Evolutionary conservation across 2,888 invertebrate genomes (phyloP).

Genomic region (Poecilobothrus nobilitatus): DNA sequence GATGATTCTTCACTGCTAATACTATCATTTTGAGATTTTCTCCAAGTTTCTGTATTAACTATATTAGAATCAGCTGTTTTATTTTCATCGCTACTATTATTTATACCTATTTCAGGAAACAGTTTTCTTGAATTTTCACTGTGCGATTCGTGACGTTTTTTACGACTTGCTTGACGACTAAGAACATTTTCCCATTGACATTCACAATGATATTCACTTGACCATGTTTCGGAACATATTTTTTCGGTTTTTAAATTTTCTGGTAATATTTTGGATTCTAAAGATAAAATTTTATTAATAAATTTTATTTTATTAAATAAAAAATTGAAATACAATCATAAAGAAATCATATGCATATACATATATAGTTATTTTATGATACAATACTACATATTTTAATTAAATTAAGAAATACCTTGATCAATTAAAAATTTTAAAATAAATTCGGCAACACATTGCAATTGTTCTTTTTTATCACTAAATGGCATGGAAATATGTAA

Average conservation of each 20-base stretch:
- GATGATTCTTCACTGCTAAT: conserved; percentile 15
- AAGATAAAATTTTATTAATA: neutral
- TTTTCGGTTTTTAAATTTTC: conserved; percentile 50
- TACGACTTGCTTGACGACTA: conserved; percentile 41
- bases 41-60: conserved; percentile 6
- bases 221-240: conserved; percentile 53
- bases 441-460: conserved; percentile 44
- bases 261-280: conserved; percentile 32
- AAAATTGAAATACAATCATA: conserved; percentile 3
- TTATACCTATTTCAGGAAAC: conserved; percentile 18
- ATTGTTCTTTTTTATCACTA: conserved; percentile 43
- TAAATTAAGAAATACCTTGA: conserved; percentile 21
- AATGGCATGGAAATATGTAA: conserved; percentile 33
- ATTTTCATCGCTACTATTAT: conserved; percentile 18
- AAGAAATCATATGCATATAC: neutral
- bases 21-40: conserved; percentile 17
- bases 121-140: conserved; percentile 28
- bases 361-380: neutral
- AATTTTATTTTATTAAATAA: conserved; percentile 11
- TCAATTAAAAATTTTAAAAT: conserved; percentile 37
- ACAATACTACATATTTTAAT: too few relatives aligned
- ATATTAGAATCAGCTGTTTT: neutral
- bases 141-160: conserved; percentile 40
- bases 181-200: conserved; percentile 52
- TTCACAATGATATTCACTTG: conserved; percentile 49